Base-by-base conservation (phyloP, 2,888 invertebrate species). In the Drosophila picticornis region DNA sequence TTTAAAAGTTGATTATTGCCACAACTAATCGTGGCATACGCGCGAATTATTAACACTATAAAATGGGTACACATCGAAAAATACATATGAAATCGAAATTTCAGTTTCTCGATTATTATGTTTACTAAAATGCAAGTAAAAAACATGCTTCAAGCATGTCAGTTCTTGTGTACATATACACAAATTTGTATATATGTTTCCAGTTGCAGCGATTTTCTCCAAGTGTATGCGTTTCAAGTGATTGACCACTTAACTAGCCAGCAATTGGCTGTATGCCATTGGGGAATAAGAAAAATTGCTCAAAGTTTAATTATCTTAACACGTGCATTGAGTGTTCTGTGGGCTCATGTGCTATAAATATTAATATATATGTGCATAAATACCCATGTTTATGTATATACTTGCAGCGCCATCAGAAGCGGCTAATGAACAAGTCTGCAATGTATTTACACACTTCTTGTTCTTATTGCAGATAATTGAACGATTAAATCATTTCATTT, bases 1-100 rank as follows among this genome's bases (percentile, higher is more conserved):
- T 86, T 77, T 76, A 85, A 77, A 89, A 84, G 84, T 89, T 85
- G 81, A 89, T 85, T 85, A 85, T 64, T 77, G 61, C 50, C 36
- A 16, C 27, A 38, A n/a, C 38, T 29, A 38, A 38, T 56, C n/a
- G 56, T 38, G n/a, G 56, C 38, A 57, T 38, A 31, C 22, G 25
- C 29, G 22, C n/a, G 27, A 51, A 29, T 40, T 43, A 50, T 27
- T 58, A 38, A 29, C 38, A 16, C 25, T 40, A 13, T 43, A 22
- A 43, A 43, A 53, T 34, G 16, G 22, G 10, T 53, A 16, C 10
- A 16, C 32, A 34, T 25, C 5, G 19, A 34, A 4, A 53, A 53
- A 22, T 22, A 5, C n/a, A n/a, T 7, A 46, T 3, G 13, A 22
- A 22, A 22, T 22, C 7, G 1, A 46, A 11, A 34, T 22, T 1